Evolutionary conservation across 2,113 vertebrate species (phyloP).

Genomic region (Canis aureus): DNA sequence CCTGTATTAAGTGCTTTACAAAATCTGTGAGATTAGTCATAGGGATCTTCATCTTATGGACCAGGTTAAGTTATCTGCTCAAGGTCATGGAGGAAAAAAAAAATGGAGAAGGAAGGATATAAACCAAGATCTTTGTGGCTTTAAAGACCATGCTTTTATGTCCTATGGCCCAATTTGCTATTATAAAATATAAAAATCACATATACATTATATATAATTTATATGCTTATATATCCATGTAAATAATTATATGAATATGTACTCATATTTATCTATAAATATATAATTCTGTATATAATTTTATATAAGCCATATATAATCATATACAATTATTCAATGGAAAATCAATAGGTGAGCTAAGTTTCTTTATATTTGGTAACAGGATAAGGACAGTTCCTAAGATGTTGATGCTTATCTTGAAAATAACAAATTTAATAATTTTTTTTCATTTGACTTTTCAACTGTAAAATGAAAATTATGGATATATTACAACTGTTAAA

Average conservation of each 20-base stretch:
- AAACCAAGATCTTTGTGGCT: background rate
- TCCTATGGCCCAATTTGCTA: background rate
- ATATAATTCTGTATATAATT: background rate
- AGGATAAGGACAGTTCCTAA: background rate
- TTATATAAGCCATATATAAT: background rate
- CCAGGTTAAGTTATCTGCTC: background rate
- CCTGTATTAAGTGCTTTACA: background rate
- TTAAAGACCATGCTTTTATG: background rate
- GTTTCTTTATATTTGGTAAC: background rate
- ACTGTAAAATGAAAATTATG: no score
- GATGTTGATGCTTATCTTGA: background rate
- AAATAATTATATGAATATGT: background rate
- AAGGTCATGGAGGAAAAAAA: background rate
- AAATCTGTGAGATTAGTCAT: background rate
- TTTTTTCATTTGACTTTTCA: no score
- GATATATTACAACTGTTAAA: background rate
- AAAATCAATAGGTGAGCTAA: background rate
- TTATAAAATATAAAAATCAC: background rate
- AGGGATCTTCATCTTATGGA: background rate
- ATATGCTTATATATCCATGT: background rate
- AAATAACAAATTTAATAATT: background rate
- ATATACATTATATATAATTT: background rate
- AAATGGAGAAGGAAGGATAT: background rate
- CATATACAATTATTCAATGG: background rate
- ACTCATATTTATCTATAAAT: background rate